Percentiles rank a stretch among this genome's conserved stretches.
phyloP scores from a whole-genome alignment of 2,113 vertebrate genomes.

The Lepisosteus osseus region DNA sequence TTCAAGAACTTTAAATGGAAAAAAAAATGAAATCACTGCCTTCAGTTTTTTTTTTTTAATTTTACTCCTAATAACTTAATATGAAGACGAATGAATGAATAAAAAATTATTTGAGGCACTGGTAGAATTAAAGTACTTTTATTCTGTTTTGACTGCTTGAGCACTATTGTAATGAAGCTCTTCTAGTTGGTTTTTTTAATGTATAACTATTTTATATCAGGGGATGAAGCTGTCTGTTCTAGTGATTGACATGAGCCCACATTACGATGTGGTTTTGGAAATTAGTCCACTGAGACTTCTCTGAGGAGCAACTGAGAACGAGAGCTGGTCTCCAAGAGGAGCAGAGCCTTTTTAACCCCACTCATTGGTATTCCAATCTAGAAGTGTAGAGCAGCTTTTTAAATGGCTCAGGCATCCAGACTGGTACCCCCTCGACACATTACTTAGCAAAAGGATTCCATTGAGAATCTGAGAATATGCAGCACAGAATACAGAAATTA shows the following conservation, averaged over 20 bases:
- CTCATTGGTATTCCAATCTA: constrained; percentile 99
- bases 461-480: constrained; percentile 98
- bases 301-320: constrained; percentile 93
- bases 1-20: constrained; percentile 29
- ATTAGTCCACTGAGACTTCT: constrained; percentile 99
- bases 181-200: constrained; percentile 81
- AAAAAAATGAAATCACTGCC: constrained; percentile 62
- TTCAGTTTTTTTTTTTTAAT: constrained; percentile 69
- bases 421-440: constrained; percentile 93
- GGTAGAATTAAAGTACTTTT: constrained; percentile 74
- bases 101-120: constrained; percentile 68
- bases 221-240: constrained; percentile 99
- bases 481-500: constrained; percentile 95
- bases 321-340: constrained; percentile 95
- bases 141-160: constrained; percentile 64
- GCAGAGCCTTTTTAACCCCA: constrained; percentile 98
- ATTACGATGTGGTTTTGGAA: constrained; percentile 99
- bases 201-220: constrained; percentile 97
- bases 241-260: constrained; percentile 99
- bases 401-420: constrained; percentile 96
- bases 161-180: constrained; percentile 82
- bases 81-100: constrained; percentile 37
- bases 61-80: constrained; percentile 22
- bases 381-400: constrained; percentile 92
- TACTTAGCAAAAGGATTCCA: constrained; percentile 94